Base-by-base conservation (phyloP, 2,797 vertebrate species). In the Karalla daura region DNA sequence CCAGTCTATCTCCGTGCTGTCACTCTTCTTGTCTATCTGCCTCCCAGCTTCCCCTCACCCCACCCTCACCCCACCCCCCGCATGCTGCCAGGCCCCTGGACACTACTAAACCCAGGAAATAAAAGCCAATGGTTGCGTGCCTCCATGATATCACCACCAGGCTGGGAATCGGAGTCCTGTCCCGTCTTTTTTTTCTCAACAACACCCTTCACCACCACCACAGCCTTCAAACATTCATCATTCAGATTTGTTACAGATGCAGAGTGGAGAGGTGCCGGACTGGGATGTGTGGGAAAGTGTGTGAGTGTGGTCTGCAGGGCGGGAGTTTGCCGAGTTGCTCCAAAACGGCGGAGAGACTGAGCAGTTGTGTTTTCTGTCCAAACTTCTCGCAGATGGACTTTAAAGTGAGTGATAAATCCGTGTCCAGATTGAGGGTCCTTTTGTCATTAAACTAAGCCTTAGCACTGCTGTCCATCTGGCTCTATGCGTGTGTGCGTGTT, bases 381-480 rank as follows among this genome's bases (percentile, higher is more conserved):
- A 90, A 91, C 86, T 84, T 89, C 84, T 91, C 86, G 77, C 91
- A 94, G 91, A 93, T 92, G 91, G 91, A 92, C 90, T 93, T 93
- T 92, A 91, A 92, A 91, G 88, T 90, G 85, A 91, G 87, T 88
- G 91, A 91, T 91, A 92, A 93, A 94, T 93, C 91, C 82, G 75
- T 85, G 88, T 92, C 90, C 90, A 93, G 90, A 92, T 92, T 91
- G 90, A 93, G 89, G 87, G 89, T 88, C 92, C 90, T 92, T 92
- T 93, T 94, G 91, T 93, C 90, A 91, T 92, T 92, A 91, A 93
- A 92, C 90, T 91, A 93, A 93, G 91, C 90, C 85, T 92, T 88
- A 88, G 89, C 85, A 76, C 88, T 91, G 89, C 88, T 88, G 90
- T 91, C 92, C 92, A 93, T 94, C 92, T 93, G 92, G 90, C 89